Evolutionary conservation across 2,888 invertebrate species (phyloP).

Genomic region (Chrysolina oricalcia): DNA sequence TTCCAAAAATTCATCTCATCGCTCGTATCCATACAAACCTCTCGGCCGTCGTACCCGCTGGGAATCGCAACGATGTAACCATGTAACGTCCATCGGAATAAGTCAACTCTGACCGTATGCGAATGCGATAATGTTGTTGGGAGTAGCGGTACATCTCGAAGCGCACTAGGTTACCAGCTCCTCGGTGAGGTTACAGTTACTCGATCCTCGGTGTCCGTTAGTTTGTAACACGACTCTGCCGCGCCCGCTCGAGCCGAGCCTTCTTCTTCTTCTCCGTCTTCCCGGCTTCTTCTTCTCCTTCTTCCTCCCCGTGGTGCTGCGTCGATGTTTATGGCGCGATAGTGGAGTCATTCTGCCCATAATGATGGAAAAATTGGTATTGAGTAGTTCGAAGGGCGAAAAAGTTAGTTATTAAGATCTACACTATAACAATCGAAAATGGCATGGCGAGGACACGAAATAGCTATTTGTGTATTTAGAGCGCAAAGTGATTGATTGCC

Average conservation of each 20-base stretch:
- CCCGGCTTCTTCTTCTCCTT: neutral
- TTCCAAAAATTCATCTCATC: too few species aligned
- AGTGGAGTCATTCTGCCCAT: neutral
- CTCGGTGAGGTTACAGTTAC: constrained; percentile 54
- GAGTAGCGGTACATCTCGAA: constrained; percentile 56
- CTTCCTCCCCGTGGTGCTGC: neutral
- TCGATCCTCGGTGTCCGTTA: constrained; percentile 49
- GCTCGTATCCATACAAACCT: too few species aligned
- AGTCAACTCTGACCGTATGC: neutral
- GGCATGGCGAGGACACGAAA: too few species aligned
- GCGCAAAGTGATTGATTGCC: too few species aligned
- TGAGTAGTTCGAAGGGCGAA: neutral
- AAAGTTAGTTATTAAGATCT: too few species aligned
- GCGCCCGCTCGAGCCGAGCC: constrained; percentile 41
- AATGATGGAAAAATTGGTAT: too few species aligned
- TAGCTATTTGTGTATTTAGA: too few species aligned
- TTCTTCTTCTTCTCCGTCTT: neutral
- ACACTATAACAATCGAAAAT: too few species aligned
- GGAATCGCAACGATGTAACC: neutral
- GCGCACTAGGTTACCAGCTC: constrained; percentile 64
- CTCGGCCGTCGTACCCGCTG: neutral
- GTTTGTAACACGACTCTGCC: constrained; percentile 54
- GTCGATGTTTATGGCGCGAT: neutral
- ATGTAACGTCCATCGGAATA: neutral
- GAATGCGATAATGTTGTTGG: constrained; percentile 13